Conservation (phyloP, 1,140 invertebrate species). For the Sogatella furcifera region DNA sequence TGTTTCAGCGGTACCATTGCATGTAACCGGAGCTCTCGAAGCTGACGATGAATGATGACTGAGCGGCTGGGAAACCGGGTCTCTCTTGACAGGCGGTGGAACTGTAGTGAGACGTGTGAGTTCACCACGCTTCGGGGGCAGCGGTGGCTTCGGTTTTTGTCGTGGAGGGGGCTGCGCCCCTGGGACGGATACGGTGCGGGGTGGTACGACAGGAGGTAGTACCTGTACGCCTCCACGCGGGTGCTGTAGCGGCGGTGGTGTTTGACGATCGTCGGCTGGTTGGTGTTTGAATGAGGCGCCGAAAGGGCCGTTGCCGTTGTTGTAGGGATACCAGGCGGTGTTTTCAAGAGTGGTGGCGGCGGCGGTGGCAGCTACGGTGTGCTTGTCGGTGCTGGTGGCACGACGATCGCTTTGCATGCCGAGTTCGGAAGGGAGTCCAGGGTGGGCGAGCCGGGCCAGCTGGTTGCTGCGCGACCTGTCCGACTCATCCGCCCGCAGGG, state of each 20-base stretch:
- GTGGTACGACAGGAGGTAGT: slow-evolving; percentile 19
- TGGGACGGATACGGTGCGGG: slow-evolving; percentile 5
- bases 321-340: slow-evolving; percentile 13
- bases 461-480: slow-evolving; percentile 11
- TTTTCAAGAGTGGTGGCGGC: slow-evolving; percentile 8
- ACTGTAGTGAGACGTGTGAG: slow-evolving; percentile 24
- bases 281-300: background rate
- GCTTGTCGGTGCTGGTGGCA: background rate
- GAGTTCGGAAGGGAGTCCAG: slow-evolving; percentile 10
- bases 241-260: background rate
- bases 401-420: slow-evolving; percentile 13
- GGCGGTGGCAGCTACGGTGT: background rate
- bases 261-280: background rate
- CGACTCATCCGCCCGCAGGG: slow-evolving; percentile 23
- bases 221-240: slow-evolving; percentile 20
- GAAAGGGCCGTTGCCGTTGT: slow-evolving; percentile 16
- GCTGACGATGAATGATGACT: background rate
- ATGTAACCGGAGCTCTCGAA: no score
- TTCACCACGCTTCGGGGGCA: slow-evolving; percentile 23
- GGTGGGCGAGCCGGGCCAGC: slow-evolving; percentile 17
- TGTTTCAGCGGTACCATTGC: background rate
- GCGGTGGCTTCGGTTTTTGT: slow-evolving; percentile 22
- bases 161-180: background rate
- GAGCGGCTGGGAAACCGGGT: slow-evolving; percentile 2
- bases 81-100: background rate